Base-by-base conservation (phyloP, 2,113 vertebrate species). In the Urocolius indicus region DNA sequence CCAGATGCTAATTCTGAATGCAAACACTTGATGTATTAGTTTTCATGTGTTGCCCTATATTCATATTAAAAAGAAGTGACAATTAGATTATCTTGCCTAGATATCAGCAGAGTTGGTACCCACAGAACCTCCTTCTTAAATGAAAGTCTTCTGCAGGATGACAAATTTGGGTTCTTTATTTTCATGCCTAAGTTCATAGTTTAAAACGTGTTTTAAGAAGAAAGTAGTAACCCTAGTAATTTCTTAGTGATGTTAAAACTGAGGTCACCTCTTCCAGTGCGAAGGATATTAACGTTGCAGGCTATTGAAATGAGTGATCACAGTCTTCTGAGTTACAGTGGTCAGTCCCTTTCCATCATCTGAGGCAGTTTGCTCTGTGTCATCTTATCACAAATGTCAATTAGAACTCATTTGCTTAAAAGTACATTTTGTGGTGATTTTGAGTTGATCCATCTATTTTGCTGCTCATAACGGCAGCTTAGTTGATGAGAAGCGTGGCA, bases 391-490 rank as follows among this genome's bases (percentile, higher is more conserved):
- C 43, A 78, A 3, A 43, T 16, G 41, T 27, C 45, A 36, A 0
- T 41, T 9, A 29, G 73, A 59, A 45, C 34, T 76, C 20, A 2
- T n/a, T 21, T 51, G 23, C 26, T 21, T 52, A 10, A 43, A 46
- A n/a, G 17, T 21, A 7, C 2, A 0, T 48, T 48, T 17, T 22
- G 45, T 34, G 51, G 29, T 43, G 51, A 16, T 27, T 22, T 29
- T 19, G 6, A 10, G 29, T 6, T 10, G 19, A 34, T 43, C 6
- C 7, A 1, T 59, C 54, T 8, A 7, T 32, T 22, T 32, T 61
- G 82, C 67, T 23, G 54, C 63, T 55, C 4, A 0, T 8, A 1
- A 13, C 1, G 27, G 43, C 20, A 29, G 55, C 16, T 13, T 5
- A 13, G 41, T 2, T 30, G 80, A 3, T 16, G 67, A 43, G 43